phyloP scores from a whole-genome alignment of 2,113 vertebrate genomes.

The Sisor rabdophorus region DNA sequence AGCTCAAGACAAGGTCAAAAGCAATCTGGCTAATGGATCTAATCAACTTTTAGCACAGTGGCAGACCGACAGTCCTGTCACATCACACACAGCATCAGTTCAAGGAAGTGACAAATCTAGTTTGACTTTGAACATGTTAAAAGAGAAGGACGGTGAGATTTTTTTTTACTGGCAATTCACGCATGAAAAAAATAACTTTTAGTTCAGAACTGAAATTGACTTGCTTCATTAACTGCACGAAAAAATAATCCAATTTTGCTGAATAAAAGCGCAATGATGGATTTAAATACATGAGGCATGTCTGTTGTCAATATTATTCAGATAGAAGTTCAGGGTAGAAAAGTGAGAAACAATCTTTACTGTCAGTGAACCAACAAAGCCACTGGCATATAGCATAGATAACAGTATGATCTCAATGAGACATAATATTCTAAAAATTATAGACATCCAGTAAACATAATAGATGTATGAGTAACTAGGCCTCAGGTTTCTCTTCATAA shows the following conservation, averaged over 20 bases:
- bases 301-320: no score
- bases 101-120: constrained; percentile 56
- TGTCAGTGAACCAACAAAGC: no score
- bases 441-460: no score
- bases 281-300: neutral
- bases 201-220: neutral
- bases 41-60: constrained; percentile 58
- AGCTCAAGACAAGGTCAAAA: constrained; percentile 56
- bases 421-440: no score
- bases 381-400: no score
- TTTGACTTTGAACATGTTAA: constrained; percentile 47
- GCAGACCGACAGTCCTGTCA: constrained; percentile 62
- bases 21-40: constrained; percentile 60
- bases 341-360: no score
- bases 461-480: no score
- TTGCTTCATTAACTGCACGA: neutral
- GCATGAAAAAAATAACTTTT: neutral
- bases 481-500: no score
- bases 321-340: no score
- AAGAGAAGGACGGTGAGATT: constrained; percentile 3
- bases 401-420: no score
- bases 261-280: neutral
- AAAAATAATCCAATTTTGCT: neutral
- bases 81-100: constrained; percentile 51
- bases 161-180: neutral